These are phyloP conservation scores for Oceanites oceanicus DNA, from an alignment of 2,113 vertebrate genomes.

Conservation along the genomic window DNA sequence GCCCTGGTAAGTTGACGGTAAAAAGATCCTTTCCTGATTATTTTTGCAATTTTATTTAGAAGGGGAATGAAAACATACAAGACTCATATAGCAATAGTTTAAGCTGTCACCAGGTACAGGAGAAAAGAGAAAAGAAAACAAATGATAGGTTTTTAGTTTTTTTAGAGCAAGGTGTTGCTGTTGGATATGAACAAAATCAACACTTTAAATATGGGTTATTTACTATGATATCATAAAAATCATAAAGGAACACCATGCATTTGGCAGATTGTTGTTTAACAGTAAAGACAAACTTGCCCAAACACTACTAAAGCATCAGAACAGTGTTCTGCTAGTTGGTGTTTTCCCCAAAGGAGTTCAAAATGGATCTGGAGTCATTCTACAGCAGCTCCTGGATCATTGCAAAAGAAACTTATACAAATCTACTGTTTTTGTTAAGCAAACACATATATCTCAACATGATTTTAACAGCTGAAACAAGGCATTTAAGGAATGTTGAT, in stretches of 20 bases:
- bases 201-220: background rate
- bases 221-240: background rate
- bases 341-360: background rate
- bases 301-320: background rate
- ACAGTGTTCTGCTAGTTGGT: background rate
- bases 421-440: background rate
- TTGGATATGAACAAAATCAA: background rate
- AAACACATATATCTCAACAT: background rate
- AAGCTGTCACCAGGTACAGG: background rate
- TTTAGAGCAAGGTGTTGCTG: background rate
- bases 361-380: background rate
- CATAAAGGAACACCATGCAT: background rate
- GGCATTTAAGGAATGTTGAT: background rate
- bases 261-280: background rate
- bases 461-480: background rate
- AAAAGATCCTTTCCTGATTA: background rate
- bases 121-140: background rate
- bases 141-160: background rate
- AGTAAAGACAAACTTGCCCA: background rate
- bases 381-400: background rate
- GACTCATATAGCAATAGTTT: background rate
- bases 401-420: background rate
- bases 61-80: background rate
- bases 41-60: slow-evolving; percentile 5
- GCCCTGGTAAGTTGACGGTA: background rate